These are phyloP conservation scores for Scaptomyza parva DNA, from an alignment of 2,888 invertebrate species.

Conservation along the genomic window DNA sequence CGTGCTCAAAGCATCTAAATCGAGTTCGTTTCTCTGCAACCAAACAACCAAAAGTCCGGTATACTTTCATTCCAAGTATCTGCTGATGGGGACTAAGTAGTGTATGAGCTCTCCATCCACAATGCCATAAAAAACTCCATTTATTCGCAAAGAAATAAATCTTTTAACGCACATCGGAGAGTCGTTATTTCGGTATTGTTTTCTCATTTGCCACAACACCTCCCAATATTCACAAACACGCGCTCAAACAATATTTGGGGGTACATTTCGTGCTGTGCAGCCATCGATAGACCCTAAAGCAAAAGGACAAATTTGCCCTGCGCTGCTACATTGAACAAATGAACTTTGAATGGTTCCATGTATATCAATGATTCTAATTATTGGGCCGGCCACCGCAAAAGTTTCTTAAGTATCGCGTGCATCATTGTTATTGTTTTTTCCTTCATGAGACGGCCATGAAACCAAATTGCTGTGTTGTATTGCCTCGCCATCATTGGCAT, in stretches of 20 bases:
- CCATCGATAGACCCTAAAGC: constrained; percentile 46
- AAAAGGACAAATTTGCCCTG: constrained; percentile 50
- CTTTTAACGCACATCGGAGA: constrained; percentile 77
- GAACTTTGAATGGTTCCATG: constrained; percentile 62
- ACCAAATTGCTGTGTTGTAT: constrained; percentile 63
- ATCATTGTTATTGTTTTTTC: constrained; percentile 74
- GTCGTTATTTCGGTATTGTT: constrained; percentile 77
- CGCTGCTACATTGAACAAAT: constrained; percentile 46
- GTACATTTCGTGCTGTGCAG: constrained; percentile 53
- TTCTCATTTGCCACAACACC: constrained; percentile 77
- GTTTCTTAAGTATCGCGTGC: constrained; percentile 77
- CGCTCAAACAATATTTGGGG: constrained; percentile 6
- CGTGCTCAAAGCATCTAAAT: neutral
- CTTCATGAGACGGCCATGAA: constrained; percentile 22
- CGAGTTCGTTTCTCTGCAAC: neutral
- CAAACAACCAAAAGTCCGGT: neutral
- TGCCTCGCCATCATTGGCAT: constrained; percentile 26
- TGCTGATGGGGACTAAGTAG: constrained; percentile 7
- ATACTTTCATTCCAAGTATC: constrained; percentile 9
- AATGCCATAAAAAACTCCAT: constrained; percentile 71
- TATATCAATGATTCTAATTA: constrained; percentile 78
- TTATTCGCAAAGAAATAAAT: constrained; percentile 74
- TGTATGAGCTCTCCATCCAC: constrained; percentile 18
- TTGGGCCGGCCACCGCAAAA: constrained; percentile 59
- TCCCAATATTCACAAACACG: constrained; percentile 34